Base-by-base conservation (phyloP, 2,113 vertebrate species). In the Lynx canadensis region DNA sequence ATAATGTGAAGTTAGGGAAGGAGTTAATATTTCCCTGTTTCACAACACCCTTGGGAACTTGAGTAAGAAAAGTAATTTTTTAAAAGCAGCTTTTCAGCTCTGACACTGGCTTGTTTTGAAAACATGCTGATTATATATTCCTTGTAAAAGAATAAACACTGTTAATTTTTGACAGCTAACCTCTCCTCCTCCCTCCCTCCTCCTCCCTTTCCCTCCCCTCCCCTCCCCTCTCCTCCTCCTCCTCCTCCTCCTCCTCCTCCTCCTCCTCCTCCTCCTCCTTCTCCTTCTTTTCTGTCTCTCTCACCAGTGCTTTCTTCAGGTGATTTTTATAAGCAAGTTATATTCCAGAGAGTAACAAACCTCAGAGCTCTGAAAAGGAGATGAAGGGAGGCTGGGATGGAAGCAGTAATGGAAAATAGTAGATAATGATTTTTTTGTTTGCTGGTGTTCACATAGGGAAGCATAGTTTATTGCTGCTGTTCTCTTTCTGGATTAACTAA, bases 401-500 rank as follows among this genome's bases (percentile, higher is more conserved):
- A 83, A 69, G 52, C 60, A 48, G 50, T 2, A 71, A n/a, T 11
- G 88, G 69, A 71, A 52, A 5, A 66, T 69, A 76, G 45, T 66
- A 19, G 41, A 68, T 33, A 60, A 31, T 82, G 25, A 19, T 33
- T 69, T 79, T 85, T 86, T 88, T 45, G 23, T 86, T 81, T 95
- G 33, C 50, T 88, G 50, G 27, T 63, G 18, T 27, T 84, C 31
- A 45, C 48, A 48, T 57, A 45, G 29, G n/a, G 9, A 48, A 84
- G 31, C 18, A 33, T 10, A 45, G 10, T 57, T 94, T 65, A 55
- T 79, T 83, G 27, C 41, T 94, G 38, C 66, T 86, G 0, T 80
- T 89, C 41, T 94, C 13, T 33, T 97, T 88, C 87, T 78, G 82
- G 41, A 69, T 86, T 89, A 84, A 69, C 71, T 96, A 65, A 79